Conservation (phyloP, 2,797 vertebrate genomes). For the Manis crassicaudata region DNA sequence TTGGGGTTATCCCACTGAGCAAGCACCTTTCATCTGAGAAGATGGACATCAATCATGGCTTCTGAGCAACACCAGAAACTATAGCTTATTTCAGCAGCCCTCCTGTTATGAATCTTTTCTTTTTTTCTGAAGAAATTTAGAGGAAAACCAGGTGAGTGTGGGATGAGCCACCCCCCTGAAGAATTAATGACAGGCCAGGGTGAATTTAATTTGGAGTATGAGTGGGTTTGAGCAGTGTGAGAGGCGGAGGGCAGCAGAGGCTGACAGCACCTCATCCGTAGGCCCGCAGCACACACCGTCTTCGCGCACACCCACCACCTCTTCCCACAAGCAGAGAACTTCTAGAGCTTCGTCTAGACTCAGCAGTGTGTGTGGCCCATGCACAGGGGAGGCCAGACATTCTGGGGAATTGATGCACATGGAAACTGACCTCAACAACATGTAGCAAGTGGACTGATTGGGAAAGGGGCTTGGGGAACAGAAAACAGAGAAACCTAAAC, state of each 20-base stretch:
- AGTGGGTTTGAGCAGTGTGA: not conserved
- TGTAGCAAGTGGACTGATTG: not conserved
- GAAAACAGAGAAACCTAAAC: not conserved
- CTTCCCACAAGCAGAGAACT: not conserved
- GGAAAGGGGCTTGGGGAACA: not conserved
- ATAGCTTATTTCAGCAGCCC: not conserved
- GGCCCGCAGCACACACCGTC: not conserved
- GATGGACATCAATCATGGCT: not conserved
- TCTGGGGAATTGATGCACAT: not conserved
- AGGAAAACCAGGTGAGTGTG: not conserved
- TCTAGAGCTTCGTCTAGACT: not conserved
- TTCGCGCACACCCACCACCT: not conserved
- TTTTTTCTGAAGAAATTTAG: not conserved
- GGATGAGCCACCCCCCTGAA: not conserved
- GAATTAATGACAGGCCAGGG: not conserved
- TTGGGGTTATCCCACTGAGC: not conserved
- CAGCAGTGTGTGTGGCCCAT: not conserved
- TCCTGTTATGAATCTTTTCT: not conserved
- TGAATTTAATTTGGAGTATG: not conserved
- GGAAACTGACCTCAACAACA: not conserved
- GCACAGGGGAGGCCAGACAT: not conserved
- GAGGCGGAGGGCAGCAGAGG: not conserved
- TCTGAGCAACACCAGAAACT: not conserved
- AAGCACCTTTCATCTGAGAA: not conserved
- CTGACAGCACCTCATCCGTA: rapidly evolving